Evolutionary conservation across 1,140 invertebrate species (phyloP), one percentile per base, ranked within the genome.

Genomic region (Diachasma alloeum): DNA sequence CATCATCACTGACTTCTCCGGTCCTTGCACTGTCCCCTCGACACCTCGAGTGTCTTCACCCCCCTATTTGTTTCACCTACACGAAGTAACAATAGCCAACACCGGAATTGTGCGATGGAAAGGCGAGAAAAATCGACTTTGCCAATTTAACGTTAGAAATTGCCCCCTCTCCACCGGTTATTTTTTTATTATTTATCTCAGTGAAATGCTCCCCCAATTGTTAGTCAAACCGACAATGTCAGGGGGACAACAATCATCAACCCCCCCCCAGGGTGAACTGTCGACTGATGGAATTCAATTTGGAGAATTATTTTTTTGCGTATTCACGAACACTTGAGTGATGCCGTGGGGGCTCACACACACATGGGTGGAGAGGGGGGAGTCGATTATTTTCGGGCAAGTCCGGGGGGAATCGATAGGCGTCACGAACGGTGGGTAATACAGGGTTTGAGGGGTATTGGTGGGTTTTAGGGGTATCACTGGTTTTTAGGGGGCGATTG

Each of bases 401-500:
- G 75, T 82, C 83, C 84, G 84, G 82, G 44, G 77, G 72, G 83
- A 85, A 86, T 86, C 84, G 84, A 86, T 86, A 86, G 31, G 31
- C 31, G 72, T 76, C 72, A 48, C 5, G n/a, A 24, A 13, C 17
- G 39, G 13, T 42, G 22, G 42, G 37, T 36, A 56, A 19, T 46
- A 72, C 22, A 19, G 46, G 26, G 22, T 22, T 59, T n/a, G 5
- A 10, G 0, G 17, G 69, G 10, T 44, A 39, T 63, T 10, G 15
- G 37, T 63, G 48, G 31, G 6, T 72, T 22, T 72, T 31, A 15
- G 3, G 10, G 26, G 44, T 46, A 11, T 31, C 31, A 31, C 31
- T 6, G 44, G 44, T 46, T 46, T 46, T 46, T 9, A 46, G 44
- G 44, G 44, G n/a, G 10, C 6, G 31, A 31, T 31, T 31, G 31